phyloP scores from a whole-genome alignment of 2,797 vertebrate genomes.

The Apogon hyalosoma region DNA sequence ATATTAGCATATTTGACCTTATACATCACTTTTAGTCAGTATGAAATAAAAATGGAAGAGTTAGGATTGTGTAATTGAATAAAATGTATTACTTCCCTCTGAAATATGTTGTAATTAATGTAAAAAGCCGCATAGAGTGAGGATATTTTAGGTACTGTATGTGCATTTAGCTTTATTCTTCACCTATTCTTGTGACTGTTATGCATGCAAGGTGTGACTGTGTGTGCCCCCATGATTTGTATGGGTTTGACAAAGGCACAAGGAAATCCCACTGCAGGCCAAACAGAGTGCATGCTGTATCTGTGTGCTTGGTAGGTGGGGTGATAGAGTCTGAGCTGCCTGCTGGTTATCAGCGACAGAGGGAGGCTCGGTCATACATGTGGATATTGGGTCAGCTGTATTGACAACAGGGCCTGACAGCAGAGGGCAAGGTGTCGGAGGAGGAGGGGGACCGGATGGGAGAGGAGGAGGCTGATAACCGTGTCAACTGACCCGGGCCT shows the following conservation, averaged over 20 bases:
- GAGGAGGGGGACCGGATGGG: conserved; percentile 55
- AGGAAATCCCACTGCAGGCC: conserved; percentile 66
- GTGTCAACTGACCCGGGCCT: conserved; percentile 65
- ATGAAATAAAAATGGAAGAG: too few species aligned
- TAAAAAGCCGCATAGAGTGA: too few species aligned
- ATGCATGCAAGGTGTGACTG: conserved; percentile 46
- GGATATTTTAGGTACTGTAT: too few species aligned
- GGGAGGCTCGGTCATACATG: conserved; percentile 60
- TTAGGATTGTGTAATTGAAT: too few species aligned
- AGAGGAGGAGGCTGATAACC: conserved; percentile 68
- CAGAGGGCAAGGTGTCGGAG: conserved; percentile 48
- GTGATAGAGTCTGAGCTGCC: conserved; percentile 58
- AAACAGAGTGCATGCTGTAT: conserved; percentile 67
- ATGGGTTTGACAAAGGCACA: conserved; percentile 49
- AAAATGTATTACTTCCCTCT: too few species aligned
- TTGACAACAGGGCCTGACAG: conserved; percentile 79
- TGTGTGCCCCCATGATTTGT: conserved; percentile 27
- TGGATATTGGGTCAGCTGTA: conserved; percentile 81
- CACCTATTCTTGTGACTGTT: conserved; percentile 33
- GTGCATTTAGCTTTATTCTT: background rate
- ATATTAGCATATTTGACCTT: too few species aligned
- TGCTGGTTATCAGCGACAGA: conserved; percentile 77
- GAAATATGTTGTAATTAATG: too few species aligned
- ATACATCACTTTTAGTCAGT: too few species aligned
- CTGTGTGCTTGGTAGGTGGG: conserved; percentile 69